Percentiles rank a stretch among this genome's conserved stretches.
Conservation (phyloP, 2,888 invertebrate species). For the Drosophila pullipes region DNA sequence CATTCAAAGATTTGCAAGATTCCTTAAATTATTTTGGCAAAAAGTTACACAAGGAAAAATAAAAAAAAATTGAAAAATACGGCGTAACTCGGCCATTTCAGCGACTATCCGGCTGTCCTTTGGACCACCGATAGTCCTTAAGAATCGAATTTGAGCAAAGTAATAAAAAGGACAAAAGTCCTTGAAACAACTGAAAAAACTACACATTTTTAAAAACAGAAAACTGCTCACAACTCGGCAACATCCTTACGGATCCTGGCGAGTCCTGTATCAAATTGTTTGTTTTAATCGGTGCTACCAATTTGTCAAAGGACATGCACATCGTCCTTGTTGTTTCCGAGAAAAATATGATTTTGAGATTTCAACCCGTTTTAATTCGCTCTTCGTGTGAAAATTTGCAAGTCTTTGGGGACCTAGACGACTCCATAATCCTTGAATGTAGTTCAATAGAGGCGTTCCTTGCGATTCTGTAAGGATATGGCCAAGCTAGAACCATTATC, state of each 20-base stretch:
- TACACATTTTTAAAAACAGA: neutral
- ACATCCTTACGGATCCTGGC: neutral
- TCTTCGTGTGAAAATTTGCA: neutral
- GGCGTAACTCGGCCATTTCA: neutral
- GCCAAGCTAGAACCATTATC: neutral
- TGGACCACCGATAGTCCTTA: neutral
- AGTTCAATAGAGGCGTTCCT: neutral
- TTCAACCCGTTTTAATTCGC: neutral
- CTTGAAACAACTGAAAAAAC: neutral
- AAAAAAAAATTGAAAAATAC: rapidly evolving
- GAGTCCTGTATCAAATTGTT: neutral
- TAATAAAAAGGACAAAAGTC: neutral
- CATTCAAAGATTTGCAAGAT: neutral
- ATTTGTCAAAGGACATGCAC: neutral
- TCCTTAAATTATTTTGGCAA: neutral
- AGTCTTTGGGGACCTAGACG: neutral
- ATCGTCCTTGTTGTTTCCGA: neutral
- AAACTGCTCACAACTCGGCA: neutral
- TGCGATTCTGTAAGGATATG: neutral
- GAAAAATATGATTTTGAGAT: neutral
- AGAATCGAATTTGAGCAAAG: neutral
- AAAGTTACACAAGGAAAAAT: neutral
- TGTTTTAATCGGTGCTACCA: neutral
- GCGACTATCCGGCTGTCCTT: neutral
- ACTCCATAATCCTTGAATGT: neutral